Conservation (phyloP, 1,140 invertebrate species). For the Drosophila asahinai region DNA sequence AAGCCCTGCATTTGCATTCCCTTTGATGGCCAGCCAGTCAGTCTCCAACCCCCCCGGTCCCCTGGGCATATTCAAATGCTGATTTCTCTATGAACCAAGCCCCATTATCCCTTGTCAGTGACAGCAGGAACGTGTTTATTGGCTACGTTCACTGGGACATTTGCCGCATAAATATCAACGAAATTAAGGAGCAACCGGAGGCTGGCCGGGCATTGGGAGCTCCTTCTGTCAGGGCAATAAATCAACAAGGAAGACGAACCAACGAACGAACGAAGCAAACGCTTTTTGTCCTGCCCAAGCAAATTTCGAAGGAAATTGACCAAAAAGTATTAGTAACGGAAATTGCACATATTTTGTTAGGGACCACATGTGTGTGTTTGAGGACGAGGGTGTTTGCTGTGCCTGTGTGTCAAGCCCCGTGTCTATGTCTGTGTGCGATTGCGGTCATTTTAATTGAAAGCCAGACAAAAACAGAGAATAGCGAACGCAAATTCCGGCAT, state of each 20-base stretch:
- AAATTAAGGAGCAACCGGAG: conserved; percentile 76
- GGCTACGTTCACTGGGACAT: conserved; percentile 67
- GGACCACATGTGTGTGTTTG: conserved; percentile 21
- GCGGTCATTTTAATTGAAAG: conserved; percentile 79
- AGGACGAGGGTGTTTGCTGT: not conserved
- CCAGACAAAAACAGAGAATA: conserved; percentile 64
- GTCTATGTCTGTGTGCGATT: conserved; percentile 34
- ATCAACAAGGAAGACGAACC: conserved; percentile 62
- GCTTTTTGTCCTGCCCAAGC: conserved; percentile 53
- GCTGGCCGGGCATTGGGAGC: conserved; percentile 11
- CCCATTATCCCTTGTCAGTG: conserved; percentile 80
- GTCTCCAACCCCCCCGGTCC: conserved; percentile 13
- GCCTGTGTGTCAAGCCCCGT: conserved; percentile 7
- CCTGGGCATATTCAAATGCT: conserved; percentile 79
- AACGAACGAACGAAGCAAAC: conserved; percentile 19
- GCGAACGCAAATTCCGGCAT: conserved; percentile 54
- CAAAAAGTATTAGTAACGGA: conserved; percentile 82
- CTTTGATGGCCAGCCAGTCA: conserved; percentile 56
- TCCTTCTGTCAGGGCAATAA: conserved; percentile 68
- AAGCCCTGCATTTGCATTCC: conserved; percentile 75
- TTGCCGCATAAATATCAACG: conserved; percentile 83
- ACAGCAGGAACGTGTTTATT: conserved; percentile 77
- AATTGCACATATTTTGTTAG: conserved; percentile 76
- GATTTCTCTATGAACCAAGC: conserved; percentile 57
- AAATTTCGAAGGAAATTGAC: conserved; percentile 74